Evolutionary conservation across 2,113 vertebrate genomes (phyloP).

Genomic region (Pachycephala philippinensis): DNA sequence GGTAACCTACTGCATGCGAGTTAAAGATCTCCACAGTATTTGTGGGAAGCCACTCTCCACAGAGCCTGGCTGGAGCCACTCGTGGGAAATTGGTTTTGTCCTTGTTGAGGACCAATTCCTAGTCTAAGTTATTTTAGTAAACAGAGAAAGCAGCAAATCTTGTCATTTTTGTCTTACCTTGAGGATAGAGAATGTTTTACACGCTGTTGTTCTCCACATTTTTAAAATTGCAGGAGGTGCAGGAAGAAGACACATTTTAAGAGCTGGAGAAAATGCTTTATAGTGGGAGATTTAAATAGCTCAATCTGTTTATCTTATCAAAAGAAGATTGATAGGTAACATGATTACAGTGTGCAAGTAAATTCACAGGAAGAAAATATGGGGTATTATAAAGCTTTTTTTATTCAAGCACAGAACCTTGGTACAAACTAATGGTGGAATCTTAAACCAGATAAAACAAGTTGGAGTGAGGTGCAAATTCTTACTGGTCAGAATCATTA

Average conservation of each 20-base stretch:
- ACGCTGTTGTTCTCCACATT: background rate
- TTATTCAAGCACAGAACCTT: background rate
- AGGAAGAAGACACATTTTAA: background rate
- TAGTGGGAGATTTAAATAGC: constrained; percentile 50
- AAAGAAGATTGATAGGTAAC: constrained; percentile 54
- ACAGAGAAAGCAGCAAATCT: background rate
- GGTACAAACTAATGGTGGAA: background rate
- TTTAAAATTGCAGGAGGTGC: background rate
- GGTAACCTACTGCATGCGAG: background rate
- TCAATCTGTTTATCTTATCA: constrained; percentile 53
- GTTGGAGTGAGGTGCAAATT: background rate
- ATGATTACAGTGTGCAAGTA: constrained; percentile 36
- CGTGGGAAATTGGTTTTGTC: background rate
- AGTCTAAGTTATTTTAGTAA: background rate
- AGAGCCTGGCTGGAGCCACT: background rate
- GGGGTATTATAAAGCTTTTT: background rate
- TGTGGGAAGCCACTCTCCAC: background rate
- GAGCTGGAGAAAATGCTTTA: background rate
- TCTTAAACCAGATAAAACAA: background rate
- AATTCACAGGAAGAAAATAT: constrained; percentile 41
- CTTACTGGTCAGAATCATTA: background rate
- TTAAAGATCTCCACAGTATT: background rate
- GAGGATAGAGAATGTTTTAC: background rate
- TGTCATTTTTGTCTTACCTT: background rate
- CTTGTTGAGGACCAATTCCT: background rate